Percentiles rank a stretch among this genome's conserved stretches.
phyloP scores from a whole-genome alignment of 2,888 invertebrate species.

The Dynastes grantii region DNA sequence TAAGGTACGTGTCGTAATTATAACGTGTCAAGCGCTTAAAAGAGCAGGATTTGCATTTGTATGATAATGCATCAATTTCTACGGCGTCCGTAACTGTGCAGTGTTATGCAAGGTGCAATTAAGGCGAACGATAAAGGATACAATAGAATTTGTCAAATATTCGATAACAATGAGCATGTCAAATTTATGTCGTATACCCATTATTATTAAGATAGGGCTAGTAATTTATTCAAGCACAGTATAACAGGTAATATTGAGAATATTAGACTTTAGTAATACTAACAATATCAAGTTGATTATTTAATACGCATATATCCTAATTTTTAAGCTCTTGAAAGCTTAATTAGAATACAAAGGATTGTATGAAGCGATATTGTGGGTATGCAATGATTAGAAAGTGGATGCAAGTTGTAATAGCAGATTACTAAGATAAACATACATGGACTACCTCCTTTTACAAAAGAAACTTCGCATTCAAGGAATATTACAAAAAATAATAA shows the following conservation, averaged over 20 bases:
- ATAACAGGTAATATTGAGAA: conserved; percentile 10
- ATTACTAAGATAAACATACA: background rate
- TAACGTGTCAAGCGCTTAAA: conserved; percentile 27
- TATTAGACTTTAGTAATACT: conserved; percentile 8
- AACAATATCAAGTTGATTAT: conserved; percentile 31
- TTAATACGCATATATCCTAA: conserved; percentile 25
- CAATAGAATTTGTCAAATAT: conserved; percentile 42
- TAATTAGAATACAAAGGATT: conserved; percentile 44
- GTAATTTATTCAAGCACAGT: conserved; percentile 24
- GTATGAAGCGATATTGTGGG: background rate
- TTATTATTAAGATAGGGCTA: conserved; percentile 30
- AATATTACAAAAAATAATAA: too few species aligned
- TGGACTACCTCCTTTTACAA: too few species aligned
- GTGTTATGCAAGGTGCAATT: conserved; percentile 33
- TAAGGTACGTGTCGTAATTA: conserved; percentile 20
- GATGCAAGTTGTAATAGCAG: background rate
- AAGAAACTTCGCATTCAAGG: too few species aligned
- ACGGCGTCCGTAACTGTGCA: conserved; percentile 6
- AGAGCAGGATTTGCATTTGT: conserved; percentile 25
- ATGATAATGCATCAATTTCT: conserved; percentile 22
- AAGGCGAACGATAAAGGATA: conserved; percentile 16
- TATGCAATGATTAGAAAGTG: conserved; percentile 19
- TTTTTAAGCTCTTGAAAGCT: conserved; percentile 34
- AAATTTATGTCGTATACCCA: conserved; percentile 32
- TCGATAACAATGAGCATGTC: conserved; percentile 37